Conservation (phyloP, 2,113 vertebrate genomes). For the Odontesthes bonariensis region DNA sequence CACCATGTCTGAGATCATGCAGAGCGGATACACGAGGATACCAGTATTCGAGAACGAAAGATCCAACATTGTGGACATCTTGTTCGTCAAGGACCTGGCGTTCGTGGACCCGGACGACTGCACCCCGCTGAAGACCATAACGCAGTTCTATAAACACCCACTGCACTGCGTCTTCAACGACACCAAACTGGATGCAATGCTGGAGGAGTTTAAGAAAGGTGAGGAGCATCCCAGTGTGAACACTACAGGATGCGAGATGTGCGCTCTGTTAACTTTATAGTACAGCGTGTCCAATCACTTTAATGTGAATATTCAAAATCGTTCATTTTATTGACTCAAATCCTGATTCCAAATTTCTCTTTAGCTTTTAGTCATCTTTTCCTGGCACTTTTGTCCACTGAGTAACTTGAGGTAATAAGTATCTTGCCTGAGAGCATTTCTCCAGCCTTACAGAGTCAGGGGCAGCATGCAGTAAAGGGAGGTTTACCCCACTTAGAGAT, state of each 20-base stretch:
- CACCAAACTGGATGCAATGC: slow-evolving; percentile 92
- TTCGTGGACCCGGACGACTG: slow-evolving; percentile 97
- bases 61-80: slow-evolving; percentile 94
- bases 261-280: background rate
- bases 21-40: slow-evolving; percentile 95
- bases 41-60: slow-evolving; percentile 92
- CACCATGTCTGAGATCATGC: slow-evolving; percentile 93
- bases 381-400: too few species aligned
- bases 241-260: too few species aligned
- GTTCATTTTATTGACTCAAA: too few species aligned
- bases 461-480: too few species aligned
- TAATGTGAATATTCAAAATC: too few species aligned
- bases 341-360: too few species aligned
- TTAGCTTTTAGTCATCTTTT: too few species aligned
- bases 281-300: background rate
- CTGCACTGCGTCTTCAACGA: slow-evolving; percentile 96
- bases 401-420: too few species aligned
- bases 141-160: slow-evolving; percentile 94
- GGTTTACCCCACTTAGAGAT: too few species aligned
- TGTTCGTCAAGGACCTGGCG: slow-evolving; percentile 97
- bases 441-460: too few species aligned
- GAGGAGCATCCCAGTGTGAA: slow-evolving; percentile 22
- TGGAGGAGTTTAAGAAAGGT: slow-evolving; percentile 99
- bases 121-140: slow-evolving; percentile 94
- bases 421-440: too few species aligned